phyloP scores from a whole-genome alignment of 2,888 invertebrate species.

The Agrotis exclamationis region DNA sequence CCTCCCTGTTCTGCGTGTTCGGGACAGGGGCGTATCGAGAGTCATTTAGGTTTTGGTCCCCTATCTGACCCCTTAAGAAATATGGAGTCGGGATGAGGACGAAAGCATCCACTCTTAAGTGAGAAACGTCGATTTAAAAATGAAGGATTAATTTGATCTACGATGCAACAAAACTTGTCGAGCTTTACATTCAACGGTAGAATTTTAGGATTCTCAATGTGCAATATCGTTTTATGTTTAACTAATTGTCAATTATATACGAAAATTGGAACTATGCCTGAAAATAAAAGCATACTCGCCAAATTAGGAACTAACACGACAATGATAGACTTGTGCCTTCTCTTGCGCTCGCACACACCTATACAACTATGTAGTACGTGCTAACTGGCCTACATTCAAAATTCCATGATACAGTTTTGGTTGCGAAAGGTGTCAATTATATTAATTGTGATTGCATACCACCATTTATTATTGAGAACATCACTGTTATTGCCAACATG shows the following conservation, averaged over 20 bases:
- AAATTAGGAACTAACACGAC: slow-evolving; percentile 28
- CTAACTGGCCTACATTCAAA: slow-evolving; percentile 18
- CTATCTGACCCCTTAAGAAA: slow-evolving; percentile 84
- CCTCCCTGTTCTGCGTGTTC: slow-evolving; percentile 83
- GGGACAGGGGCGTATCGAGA: slow-evolving; percentile 88
- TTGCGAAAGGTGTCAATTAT: slow-evolving; percentile 49
- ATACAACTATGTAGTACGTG: background rate
- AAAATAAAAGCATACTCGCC: slow-evolving; percentile 33
- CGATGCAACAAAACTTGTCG: background rate
- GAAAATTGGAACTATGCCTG: slow-evolving; percentile 39
- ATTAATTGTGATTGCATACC: slow-evolving; percentile 53
- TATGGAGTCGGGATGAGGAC: slow-evolving; percentile 74
- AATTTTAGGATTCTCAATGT: background rate
- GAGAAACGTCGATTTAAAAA: slow-evolving; percentile 65
- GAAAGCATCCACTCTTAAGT: slow-evolving; percentile 55
- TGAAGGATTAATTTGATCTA: slow-evolving; percentile 25
- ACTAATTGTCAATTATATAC: slow-evolving; percentile 24
- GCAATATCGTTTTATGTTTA: slow-evolving; percentile 13
- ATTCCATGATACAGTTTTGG: slow-evolving; percentile 34
- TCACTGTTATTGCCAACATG: slow-evolving; percentile 47
- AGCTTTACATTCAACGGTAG: background rate
- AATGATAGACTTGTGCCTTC: slow-evolving; percentile 26
- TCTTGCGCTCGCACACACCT: background rate
- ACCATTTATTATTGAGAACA: slow-evolving; percentile 45
- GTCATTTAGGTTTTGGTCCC: slow-evolving; percentile 82